A percentile compares a stretch with the other conserved stretches of the same genome.
Evolutionary conservation across 2,888 invertebrate species (phyloP).

Genomic region (Tubulanus polymorphus): DNA sequence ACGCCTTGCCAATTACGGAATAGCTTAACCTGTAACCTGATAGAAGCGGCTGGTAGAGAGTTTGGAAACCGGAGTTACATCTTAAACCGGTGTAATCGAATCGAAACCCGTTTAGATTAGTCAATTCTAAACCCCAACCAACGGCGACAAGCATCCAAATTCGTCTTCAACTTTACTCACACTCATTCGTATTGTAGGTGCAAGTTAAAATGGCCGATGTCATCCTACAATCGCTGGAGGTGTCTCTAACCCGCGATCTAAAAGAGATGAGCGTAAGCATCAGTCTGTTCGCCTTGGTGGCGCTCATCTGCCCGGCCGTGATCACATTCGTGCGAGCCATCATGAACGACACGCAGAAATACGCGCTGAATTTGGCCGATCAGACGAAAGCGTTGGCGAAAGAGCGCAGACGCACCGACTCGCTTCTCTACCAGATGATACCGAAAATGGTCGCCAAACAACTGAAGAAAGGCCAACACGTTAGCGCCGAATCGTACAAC

Average conservation of each 20-base stretch:
- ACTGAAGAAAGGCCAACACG: constrained; percentile 18
- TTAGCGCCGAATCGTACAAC: constrained; percentile 22
- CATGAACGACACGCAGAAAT: constrained; percentile 12
- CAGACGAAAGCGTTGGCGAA: constrained; percentile 22
- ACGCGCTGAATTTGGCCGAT: constrained; percentile 16
- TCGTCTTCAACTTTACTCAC: too few relatives aligned
- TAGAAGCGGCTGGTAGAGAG: too few relatives aligned
- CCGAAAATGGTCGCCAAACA: constrained; percentile 24
- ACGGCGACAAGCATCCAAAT: too few relatives aligned
- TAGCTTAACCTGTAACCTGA: too few relatives aligned
- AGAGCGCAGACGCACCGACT: constrained; percentile 26
- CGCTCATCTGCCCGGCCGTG: constrained; percentile 20
- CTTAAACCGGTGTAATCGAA: too few relatives aligned
- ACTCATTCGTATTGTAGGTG: too few relatives aligned
- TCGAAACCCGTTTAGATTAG: too few relatives aligned
- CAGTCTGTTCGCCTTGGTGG: constrained; percentile 14
- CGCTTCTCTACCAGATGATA: constrained; percentile 24
- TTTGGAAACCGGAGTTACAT: too few relatives aligned
- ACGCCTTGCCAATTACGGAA: too few relatives aligned
- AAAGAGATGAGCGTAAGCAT: constrained; percentile 7
- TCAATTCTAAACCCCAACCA: too few relatives aligned
- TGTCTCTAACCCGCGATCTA: background rate
- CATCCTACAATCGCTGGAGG: background rate
- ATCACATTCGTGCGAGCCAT: constrained; percentile 20
- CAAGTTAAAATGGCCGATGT: background rate